Conservation (phyloP, 2,797 vertebrate species). For the Odontamblyopus lacepedii region DNA sequence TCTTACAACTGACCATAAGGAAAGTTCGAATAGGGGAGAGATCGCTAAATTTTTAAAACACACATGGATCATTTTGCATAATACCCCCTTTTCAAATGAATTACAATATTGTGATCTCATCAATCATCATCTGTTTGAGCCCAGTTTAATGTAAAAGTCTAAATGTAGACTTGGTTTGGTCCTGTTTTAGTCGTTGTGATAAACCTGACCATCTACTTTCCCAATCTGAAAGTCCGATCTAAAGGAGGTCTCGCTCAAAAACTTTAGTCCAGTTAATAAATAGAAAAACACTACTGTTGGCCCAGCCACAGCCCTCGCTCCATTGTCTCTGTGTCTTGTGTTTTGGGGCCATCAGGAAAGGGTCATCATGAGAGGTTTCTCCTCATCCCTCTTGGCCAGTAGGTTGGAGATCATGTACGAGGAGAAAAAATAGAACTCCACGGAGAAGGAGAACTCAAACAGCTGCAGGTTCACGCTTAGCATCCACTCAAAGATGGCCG, state of each 20-base stretch:
- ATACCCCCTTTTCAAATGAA: no score
- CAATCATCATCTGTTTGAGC: no score
- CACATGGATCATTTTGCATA: no score
- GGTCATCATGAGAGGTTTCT: slow-evolving; percentile 70
- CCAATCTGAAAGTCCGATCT: not conserved
- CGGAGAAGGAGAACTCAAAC: slow-evolving; percentile 77
- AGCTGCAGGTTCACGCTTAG: slow-evolving; percentile 77
- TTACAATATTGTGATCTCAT: no score
- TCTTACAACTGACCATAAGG: no score
- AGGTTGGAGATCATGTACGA: slow-evolving; percentile 78
- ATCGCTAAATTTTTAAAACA: no score
- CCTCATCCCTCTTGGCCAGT: slow-evolving; percentile 64
- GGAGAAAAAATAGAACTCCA: slow-evolving; percentile 79
- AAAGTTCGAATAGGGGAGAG: no score
- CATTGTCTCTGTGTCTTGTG: slow-evolving; percentile 26
- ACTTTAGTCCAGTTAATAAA: not conserved
- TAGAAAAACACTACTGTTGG: slow-evolving; percentile 14
- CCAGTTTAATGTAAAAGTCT: no score
- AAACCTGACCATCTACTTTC: no score
- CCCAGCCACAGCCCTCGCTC: slow-evolving; percentile 25
- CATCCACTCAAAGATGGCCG: slow-evolving; percentile 80
- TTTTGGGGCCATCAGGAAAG: slow-evolving; percentile 44
- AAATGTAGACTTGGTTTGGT: no score
- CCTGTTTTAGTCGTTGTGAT: no score
- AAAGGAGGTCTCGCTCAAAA: not conserved